phyloP scores from a whole-genome alignment of 2,113 vertebrate species.

The Engystomops pustulosus region DNA sequence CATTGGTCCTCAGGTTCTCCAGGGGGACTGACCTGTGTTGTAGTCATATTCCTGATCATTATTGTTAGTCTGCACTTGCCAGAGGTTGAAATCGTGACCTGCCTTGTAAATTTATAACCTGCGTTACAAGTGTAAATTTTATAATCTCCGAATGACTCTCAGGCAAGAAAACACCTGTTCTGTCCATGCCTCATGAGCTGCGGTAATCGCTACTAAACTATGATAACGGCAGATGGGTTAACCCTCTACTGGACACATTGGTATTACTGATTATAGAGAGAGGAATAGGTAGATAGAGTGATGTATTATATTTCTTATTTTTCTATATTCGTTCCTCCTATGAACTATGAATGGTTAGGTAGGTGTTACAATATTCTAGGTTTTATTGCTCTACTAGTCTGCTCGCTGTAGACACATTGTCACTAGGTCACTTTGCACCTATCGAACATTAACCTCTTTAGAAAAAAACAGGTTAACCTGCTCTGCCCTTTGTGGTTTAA shows the following conservation, averaged over 20 bases:
- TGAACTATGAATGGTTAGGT: background rate
- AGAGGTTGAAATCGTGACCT: background rate
- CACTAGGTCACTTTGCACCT: background rate
- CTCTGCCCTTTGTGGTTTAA: conserved; percentile 22
- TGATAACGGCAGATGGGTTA: background rate
- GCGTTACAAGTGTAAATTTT: conserved; percentile 18
- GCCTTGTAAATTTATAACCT: conserved; percentile 10
- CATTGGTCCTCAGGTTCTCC: background rate
- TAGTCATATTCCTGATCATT: background rate
- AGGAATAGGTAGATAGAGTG: background rate
- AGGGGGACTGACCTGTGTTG: background rate
- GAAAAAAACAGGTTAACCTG: conserved; percentile 28
- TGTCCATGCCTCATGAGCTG: background rate
- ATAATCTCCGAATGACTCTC: background rate
- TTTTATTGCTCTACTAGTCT: background rate
- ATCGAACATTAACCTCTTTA: background rate
- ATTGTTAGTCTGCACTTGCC: background rate
- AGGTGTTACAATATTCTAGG: background rate
- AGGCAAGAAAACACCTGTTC: conserved; percentile 22
- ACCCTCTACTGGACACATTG: background rate
- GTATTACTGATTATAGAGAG: background rate
- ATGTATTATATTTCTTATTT: no score
- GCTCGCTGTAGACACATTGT: background rate
- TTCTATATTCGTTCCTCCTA: no score
- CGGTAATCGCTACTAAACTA: background rate